phyloP scores from a whole-genome alignment of 2,888 invertebrate species.

The Cylloceria caligata region DNA sequence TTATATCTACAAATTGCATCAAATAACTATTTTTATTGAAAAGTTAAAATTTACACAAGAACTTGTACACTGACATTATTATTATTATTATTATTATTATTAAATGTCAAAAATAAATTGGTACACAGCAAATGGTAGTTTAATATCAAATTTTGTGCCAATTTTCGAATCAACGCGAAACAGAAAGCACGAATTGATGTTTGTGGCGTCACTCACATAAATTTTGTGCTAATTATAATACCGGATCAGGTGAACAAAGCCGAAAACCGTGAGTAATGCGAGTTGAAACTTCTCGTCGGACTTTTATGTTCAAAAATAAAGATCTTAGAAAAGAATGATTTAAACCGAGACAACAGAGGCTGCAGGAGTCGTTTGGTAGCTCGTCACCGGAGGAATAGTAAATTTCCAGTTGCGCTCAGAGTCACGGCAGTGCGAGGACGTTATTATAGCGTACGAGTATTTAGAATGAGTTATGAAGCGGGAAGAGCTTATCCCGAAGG shows the following conservation, averaged over 20 bases:
- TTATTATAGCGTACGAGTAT: slow-evolving; percentile 83
- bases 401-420: slow-evolving; percentile 75
- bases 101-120: no score
- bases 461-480: slow-evolving; percentile 81
- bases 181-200: slow-evolving; percentile 54
- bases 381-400: slow-evolving; percentile 76
- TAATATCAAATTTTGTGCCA: no score
- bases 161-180: slow-evolving; percentile 43
- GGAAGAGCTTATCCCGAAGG: slow-evolving; percentile 75
- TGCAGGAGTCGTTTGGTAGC: slow-evolving; percentile 54
- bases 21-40: no score
- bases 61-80: no score
- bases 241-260: slow-evolving; percentile 11
- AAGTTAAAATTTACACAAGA: no score
- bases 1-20: no score
- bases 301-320: slow-evolving; percentile 49
- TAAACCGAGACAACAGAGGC: slow-evolving; percentile 62
- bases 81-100: no score
- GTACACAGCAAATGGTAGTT: no score
- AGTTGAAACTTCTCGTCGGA: slow-evolving; percentile 35
- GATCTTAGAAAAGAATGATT: slow-evolving; percentile 27
- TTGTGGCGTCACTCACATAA: slow-evolving; percentile 52
- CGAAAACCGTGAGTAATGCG: background rate
- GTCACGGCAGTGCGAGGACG: slow-evolving; percentile 67
- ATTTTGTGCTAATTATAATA: slow-evolving; percentile 11